Conservation (phyloP, 1,140 invertebrate species). For the Eumeta japonica region DNA sequence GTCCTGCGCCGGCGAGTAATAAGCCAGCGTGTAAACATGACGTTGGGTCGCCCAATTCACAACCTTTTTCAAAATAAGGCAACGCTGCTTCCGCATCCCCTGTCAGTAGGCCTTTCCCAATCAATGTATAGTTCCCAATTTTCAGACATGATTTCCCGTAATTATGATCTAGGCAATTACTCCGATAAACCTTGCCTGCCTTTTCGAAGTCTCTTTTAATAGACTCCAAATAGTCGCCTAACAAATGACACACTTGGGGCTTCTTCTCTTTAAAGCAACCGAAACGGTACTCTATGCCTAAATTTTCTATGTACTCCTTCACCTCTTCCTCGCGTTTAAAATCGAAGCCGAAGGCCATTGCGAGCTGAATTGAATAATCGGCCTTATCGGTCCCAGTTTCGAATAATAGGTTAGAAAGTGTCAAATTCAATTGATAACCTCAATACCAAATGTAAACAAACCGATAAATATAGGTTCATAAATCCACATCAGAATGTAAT, state of each 20-base stretch:
- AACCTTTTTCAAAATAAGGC: conserved; percentile 78
- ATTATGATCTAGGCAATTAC: conserved; percentile 81
- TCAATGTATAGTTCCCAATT: conserved; percentile 69
- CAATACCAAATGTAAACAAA: neutral
- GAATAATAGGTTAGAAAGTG: neutral
- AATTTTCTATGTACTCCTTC: conserved; percentile 82
- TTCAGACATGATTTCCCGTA: conserved; percentile 83
- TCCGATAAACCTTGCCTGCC: conserved; percentile 75
- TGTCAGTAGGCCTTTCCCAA: conserved; percentile 64
- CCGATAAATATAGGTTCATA: neutral
- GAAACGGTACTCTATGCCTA: conserved; percentile 89
- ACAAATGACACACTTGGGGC: conserved; percentile 80
- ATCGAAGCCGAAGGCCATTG: conserved; percentile 64
- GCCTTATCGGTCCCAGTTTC: too few relatives aligned
- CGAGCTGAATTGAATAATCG: neutral
- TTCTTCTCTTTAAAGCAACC: conserved; percentile 71
- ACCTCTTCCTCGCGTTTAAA: conserved; percentile 83
- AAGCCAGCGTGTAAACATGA: conserved; percentile 77
- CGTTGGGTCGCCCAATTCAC: conserved; percentile 65
- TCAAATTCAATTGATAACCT: neutral
- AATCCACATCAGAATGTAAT: too few relatives aligned
- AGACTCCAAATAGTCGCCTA: conserved; percentile 84
- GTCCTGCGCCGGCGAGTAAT: conserved; percentile 60
- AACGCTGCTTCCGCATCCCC: conserved; percentile 60
- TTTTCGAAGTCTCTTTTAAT: conserved; percentile 77